Conservation (phyloP, 2,888 invertebrate species). For the Flabesymbios commensalis region DNA sequence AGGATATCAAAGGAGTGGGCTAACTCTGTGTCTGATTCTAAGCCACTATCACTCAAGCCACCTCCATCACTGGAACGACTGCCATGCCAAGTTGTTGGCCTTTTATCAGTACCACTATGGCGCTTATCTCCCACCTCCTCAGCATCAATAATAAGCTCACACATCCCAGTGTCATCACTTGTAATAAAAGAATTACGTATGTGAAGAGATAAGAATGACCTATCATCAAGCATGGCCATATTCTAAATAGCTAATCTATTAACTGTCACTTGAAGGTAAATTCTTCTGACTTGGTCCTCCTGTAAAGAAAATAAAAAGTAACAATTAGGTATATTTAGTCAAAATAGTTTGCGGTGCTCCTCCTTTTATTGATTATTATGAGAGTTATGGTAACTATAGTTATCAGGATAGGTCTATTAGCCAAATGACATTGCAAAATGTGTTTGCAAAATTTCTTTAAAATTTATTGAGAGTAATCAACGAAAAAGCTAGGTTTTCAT, state of each 20-base stretch:
- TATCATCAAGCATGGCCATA: constrained; percentile 96
- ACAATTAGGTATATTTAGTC: too few species aligned
- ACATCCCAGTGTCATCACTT: constrained; percentile 91
- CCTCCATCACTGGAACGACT: not conserved
- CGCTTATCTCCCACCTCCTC: constrained; percentile 66
- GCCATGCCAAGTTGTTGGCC: constrained; percentile 27
- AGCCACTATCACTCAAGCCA: not conserved
- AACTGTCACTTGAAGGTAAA: too few species aligned
- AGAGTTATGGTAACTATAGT: too few species aligned
- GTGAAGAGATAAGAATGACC: constrained; percentile 88
- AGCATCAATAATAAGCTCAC: constrained; percentile 87
- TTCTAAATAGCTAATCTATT: constrained; percentile 19
- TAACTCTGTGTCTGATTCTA: constrained; percentile 58
- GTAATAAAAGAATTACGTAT: constrained; percentile 93
- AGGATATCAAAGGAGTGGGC: constrained; percentile 79
- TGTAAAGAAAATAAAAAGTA: too few species aligned
- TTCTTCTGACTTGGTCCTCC: too few species aligned
- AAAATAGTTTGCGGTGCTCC: too few species aligned
- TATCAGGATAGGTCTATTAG: too few species aligned
- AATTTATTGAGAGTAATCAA: too few species aligned
- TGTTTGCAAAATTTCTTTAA: too few species aligned
- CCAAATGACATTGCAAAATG: too few species aligned
- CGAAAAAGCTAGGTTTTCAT: too few species aligned
- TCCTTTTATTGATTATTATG: too few species aligned
- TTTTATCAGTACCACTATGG: not conserved